phyloP scores from a whole-genome alignment of 2,113 vertebrate species.

The Axis porcinus region DNA sequence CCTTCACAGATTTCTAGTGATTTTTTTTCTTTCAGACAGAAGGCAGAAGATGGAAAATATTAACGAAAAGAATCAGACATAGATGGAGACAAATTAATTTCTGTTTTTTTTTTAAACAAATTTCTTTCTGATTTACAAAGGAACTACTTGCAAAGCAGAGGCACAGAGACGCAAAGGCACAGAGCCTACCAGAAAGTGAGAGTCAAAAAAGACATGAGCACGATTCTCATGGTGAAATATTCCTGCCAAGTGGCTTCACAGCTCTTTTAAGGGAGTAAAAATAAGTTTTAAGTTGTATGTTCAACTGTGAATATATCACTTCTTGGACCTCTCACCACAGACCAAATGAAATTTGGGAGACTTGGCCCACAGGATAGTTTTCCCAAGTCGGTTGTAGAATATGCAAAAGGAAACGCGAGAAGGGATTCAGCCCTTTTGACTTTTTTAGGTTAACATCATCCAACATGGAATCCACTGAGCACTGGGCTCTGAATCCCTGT shows the following conservation, averaged over 20 bases:
- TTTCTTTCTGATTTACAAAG: background rate
- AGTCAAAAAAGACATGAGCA: background rate
- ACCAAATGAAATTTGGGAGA: constrained; percentile 24
- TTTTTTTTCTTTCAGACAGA: background rate
- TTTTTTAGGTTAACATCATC: background rate
- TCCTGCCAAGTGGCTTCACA: background rate
- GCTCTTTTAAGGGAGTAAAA: background rate
- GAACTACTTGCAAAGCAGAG: background rate
- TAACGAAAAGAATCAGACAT: background rate
- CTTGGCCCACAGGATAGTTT: background rate
- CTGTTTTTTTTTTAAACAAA: background rate
- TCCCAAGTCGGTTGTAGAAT: background rate
- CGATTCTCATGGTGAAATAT: background rate
- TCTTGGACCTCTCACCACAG: background rate
- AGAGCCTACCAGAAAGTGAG: background rate
- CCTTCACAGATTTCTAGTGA: background rate
- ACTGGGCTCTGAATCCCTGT: background rate
- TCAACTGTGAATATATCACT: constrained; percentile 4
- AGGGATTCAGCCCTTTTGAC: background rate
- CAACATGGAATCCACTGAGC: background rate
- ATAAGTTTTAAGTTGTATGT: background rate
- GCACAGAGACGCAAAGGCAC: background rate
- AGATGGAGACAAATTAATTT: background rate
- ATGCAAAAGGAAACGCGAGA: background rate
- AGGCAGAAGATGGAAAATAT: background rate